Evolutionary conservation across 2,888 invertebrate species (phyloP), one percentile per base, ranked within the genome.

Genomic region (Dugesia japonica): DNA sequence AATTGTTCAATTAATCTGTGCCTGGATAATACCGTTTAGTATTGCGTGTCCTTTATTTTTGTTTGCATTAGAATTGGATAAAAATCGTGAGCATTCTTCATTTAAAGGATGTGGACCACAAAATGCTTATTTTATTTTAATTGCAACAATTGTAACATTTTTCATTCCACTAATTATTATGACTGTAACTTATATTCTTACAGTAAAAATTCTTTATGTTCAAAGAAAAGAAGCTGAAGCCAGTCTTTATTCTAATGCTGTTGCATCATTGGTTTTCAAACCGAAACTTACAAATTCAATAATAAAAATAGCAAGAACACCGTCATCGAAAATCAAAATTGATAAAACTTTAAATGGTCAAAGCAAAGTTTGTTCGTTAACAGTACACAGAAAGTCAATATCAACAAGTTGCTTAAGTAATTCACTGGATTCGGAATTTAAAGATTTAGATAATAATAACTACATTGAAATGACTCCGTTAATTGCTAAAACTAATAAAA

Each of bases 91-190:
- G 38, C 26, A 38, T 75, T 71, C 27, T 9, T 79, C 77, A 28
- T 80, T 78, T 75, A 80, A 81, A 77, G 81, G 81, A 17, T 81
- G 81, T 73, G 81, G 81, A n/a, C 81, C 81, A 9, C 79, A 81
- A 72, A 80, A 79, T 71, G 79, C 80, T 0, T 77, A 78, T 17
- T 81, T 81, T 74, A 79, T 81, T 28, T 77, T 81, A 27, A 79
- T 80, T 17, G 79, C 81, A 17, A 80, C 80, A n/a, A 79, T 79
- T n/a, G 79, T 79, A 4, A 80, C 81, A 13, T 81, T 81, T 77
- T 80, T 80, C 76, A 74, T 81, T 42, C 81, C 81, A n/a, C 77
- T 81, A 28, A 78, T 80, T 27, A 81, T 81, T 75, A 81, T 81
- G 81, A 79, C 79, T 13, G 77, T 80, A 73, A 81, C 79, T 77